Evolutionary conservation across 2,113 vertebrate species (phyloP), one percentile per base, ranked within the genome.

Genomic region (Erythrocercus mccallii): DNA sequence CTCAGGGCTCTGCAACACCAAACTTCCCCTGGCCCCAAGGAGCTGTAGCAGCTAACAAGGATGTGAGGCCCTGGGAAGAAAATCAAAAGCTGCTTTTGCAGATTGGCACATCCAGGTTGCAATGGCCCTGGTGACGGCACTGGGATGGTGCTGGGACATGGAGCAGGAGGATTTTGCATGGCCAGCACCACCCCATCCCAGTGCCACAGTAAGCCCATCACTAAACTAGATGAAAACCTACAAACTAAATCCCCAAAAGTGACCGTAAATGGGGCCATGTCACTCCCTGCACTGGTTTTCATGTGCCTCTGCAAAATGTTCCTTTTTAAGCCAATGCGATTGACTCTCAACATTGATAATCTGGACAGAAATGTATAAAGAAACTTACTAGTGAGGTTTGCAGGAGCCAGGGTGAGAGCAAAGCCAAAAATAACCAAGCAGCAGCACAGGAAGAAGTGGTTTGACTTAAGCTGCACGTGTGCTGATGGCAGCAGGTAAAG

Each of bases 231-330:
- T 38, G 13, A 69, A 89, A 95, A 79, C 17, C 27, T 37, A 19
- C 1, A 7, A 72, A 40, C 13, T 31, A 27, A 56, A 58, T 33
- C 54, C 47, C 37, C 45, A 18, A 37, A 56, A 89, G 40, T 19
- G 70, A 12, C 77, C 1, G 1, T 23, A 61, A 79, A 38, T 8
- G n/a, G 19, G 48, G 21, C 31, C 0, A 0, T 11, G 4, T 25
- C 0, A 1, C 12, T 27, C 54, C 1, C 5, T 18, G 45, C 12
- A 6, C 21, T 7, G 30, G 25, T n/a, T 74, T 86, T 17, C 74
- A 30, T 0, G 18, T 1, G 0, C 53, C 23, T 77, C 79, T 90
- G 68, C 62, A 61, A 80, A 80, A 80, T 10, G 38, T 10, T 53
- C 28, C 25, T 53, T 83, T 82, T 77, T 44, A 77, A 71, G 87